Percentiles rank a stretch among this genome's conserved stretches.
phyloP scores from a whole-genome alignment of 2,797 vertebrate genomes.

The Tolypeutes matacus region DNA sequence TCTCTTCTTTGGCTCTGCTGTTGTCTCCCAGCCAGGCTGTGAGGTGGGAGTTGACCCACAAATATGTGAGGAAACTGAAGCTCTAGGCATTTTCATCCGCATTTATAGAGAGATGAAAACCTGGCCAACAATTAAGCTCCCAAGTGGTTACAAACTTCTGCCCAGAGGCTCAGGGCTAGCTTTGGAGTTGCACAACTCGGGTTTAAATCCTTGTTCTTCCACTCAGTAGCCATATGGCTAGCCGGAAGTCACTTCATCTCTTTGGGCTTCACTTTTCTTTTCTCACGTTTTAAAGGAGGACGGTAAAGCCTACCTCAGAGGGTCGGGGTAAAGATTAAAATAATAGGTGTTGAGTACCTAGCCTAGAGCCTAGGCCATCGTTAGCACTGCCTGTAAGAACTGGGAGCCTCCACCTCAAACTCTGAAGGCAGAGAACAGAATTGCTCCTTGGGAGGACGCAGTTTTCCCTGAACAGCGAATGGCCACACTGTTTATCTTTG shows the following conservation, averaged over 20 bases:
- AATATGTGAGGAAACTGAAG: neutral
- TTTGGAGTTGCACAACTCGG: neutral
- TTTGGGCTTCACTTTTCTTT: slow-evolving; percentile 14
- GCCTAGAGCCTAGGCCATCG: neutral
- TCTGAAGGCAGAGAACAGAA: neutral
- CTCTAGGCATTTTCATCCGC: neutral
- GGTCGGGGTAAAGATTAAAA: neutral
- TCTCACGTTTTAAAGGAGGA: neutral
- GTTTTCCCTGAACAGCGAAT: neutral
- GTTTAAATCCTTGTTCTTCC: slow-evolving; percentile 23
- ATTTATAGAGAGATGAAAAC: slow-evolving; percentile 9
- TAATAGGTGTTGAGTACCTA: neutral
- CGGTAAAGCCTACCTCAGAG: neutral
- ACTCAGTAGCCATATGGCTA: neutral
- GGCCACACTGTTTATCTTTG: neutral
- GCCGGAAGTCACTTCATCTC: slow-evolving; percentile 12
- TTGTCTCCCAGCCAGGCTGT: neutral
- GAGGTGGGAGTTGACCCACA: neutral
- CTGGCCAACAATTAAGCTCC: neutral
- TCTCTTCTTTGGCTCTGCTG: neutral
- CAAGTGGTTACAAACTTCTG: neutral
- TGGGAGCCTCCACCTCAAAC: neutral
- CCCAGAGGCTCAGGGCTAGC: neutral
- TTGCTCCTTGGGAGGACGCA: neutral
- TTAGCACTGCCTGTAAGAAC: neutral